Evolutionary conservation across 2,888 invertebrate genomes (phyloP).

Genomic region (Zygothrica quintamaculata): DNA sequence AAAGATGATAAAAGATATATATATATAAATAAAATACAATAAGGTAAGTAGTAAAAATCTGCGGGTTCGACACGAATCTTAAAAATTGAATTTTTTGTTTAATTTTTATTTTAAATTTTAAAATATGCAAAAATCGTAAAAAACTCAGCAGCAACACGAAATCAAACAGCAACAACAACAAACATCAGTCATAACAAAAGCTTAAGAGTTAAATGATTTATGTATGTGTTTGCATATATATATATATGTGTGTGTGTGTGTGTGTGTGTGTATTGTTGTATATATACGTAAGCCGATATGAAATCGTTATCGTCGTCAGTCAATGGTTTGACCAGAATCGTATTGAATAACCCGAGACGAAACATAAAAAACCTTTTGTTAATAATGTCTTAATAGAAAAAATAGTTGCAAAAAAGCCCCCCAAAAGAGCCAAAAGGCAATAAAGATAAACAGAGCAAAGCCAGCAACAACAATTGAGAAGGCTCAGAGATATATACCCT

Average conservation of each 20-base stretch:
- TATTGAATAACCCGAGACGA: constrained; percentile 9
- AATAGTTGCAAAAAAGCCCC: constrained; percentile 40
- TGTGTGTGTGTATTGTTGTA: constrained; percentile 16
- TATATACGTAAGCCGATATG: constrained; percentile 17
- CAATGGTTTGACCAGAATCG: constrained; percentile 28
- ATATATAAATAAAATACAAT: constrained; percentile 35
- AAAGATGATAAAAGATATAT: constrained; percentile 14
- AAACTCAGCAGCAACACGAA: constrained; percentile 39
- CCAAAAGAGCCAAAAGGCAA: constrained; percentile 1
- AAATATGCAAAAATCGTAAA: constrained; percentile 74
- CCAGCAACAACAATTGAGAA: too few species aligned
- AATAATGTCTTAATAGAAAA: constrained; percentile 76
- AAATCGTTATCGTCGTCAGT: constrained; percentile 2
- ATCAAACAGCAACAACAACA: constrained; percentile 15
- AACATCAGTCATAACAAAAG: constrained; percentile 48
- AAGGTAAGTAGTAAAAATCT: constrained; percentile 65
- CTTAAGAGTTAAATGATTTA: constrained; percentile 64
- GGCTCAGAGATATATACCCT: neutral
- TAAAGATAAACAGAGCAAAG: constrained; percentile 10
- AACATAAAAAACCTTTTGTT: constrained; percentile 42
- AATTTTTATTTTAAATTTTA: constrained; percentile 33
- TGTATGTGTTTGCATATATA: constrained; percentile 28
- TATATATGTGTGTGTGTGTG: constrained; percentile 1
- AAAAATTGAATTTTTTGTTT: too few species aligned
- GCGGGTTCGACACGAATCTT: constrained; percentile 70